Evolutionary conservation across 2,797 vertebrate species (phyloP), one percentile per base, ranked within the genome.

Genomic region (Clarias laeviceps): DNA sequence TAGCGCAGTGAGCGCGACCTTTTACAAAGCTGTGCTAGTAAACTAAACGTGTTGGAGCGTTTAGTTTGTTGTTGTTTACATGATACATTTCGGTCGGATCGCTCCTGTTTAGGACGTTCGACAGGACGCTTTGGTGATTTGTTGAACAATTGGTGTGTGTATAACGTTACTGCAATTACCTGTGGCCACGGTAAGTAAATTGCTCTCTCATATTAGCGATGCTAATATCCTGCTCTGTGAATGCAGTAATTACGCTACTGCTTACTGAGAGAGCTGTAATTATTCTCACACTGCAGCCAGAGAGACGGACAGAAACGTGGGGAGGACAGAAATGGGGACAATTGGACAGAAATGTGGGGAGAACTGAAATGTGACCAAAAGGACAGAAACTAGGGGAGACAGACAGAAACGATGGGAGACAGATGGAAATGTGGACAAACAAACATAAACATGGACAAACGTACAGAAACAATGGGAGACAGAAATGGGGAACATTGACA

Each of bases 151-250:
- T 54, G 57, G 88, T 85, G 87, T 90, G 72, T n/a, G 29, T 82
- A 88, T 37, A 70, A 74, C 40, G 66, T 32, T 88, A 83, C n/a
- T 77, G 78, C 82, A 82, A 66, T 90, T 90, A 91, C 84, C 86
- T 18, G 87, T 86, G 61, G 87, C 87, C 80, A 45, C 83, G 88
- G 88, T 86, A 90, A 90, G 91, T 86, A 92, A 93, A 91, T 81
- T 90, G 86, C 80, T 93, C 90, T 93, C 90, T 91, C n/a, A n/a
- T n/a, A n/a, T n/a, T 89, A 88, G 92, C 91, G 92, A 90, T 88
- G 91, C 90, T 88, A 91, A 88, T 87, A 91, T 87, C 86, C 90
- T 93, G 87, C 87, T 90, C 80, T 83, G 78, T 88, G 92, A 91
- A 88, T 88, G 37, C 82, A 93, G 89, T 92, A 90, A 93, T 45